Base-by-base conservation (phyloP, 2,797 vertebrate species). In the Pseudotriccus pelzelni region DNA sequence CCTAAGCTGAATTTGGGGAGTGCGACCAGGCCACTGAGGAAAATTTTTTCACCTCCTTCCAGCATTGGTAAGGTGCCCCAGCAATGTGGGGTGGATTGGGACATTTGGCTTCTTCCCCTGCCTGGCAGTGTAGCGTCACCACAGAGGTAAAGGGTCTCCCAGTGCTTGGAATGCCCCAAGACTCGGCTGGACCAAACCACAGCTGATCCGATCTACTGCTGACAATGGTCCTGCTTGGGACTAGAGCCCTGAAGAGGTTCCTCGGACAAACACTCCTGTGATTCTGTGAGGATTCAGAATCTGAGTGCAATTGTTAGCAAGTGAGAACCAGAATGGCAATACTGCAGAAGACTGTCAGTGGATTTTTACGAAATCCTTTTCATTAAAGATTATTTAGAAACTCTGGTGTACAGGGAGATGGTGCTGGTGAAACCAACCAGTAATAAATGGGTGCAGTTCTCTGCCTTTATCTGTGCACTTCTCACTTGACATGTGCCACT, bases 201-300 rank as follows among this genome's bases (percentile, higher is more conserved):
- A 73, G 41, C 30, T 46, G 41, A 72, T 74, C 22, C 23, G 39
- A 49, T 67, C 41, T 21, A 44, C 20, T 3, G 30, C 43, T 81
- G 59, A 44, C 46, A 37, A 47, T 0, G 41, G 56, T 23, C 49
- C 30, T 0, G 0, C 39, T 59, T 53, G 0, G 3, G 63, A 47
- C 41, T 39, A 47, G 24, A 55, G 46, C n/a, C 24, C 69, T 76
- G 39, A 24, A 66, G 32, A 76, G 32, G 24, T 60, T 28, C 34
- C 39, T 64, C 50, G 24, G 49, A 56, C n/a, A 67, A 60, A 55
- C 22, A 12, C 28, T 50, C 28, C 53, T 43, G 19, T 4, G 25
- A 21, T 63, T 78, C 46, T 74, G 44, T 41, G 60, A 83, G 56
- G 34, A 12, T 50, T 72, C n/a, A 47, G 41, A 62, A 34, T 46